Evolutionary conservation across 2,113 vertebrate genomes (phyloP).

Genomic region (Zapus hudsonius): DNA sequence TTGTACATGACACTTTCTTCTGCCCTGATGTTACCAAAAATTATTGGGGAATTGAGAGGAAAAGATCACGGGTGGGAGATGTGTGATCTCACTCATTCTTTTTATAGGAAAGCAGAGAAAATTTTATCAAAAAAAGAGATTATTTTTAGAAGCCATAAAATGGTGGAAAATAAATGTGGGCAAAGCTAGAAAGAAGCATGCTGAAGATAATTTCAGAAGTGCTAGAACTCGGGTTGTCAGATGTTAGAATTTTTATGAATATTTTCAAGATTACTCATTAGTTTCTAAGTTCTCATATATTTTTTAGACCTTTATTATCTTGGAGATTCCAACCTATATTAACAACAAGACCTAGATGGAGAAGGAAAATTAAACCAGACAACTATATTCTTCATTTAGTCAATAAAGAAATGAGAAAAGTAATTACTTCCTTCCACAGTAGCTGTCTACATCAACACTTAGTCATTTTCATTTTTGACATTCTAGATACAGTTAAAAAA

Average conservation of each 20-base stretch:
- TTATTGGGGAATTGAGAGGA: conserved; percentile 30
- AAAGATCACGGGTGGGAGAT: conserved; percentile 30
- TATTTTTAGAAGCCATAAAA: background rate
- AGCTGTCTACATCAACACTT: background rate
- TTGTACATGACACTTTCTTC: background rate
- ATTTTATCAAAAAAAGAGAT: background rate
- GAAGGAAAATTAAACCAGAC: background rate
- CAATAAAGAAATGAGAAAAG: background rate
- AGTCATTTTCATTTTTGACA: background rate
- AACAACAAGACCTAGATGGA: background rate
- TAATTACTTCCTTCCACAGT: background rate
- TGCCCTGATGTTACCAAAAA: conserved; percentile 18
- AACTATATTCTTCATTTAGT: background rate
- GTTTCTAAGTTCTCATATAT: background rate
- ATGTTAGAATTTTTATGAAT: background rate
- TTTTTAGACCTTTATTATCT: background rate
- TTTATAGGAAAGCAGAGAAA: background rate
- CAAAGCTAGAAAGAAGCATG: background rate
- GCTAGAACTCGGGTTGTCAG: background rate
- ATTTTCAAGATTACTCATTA: background rate
- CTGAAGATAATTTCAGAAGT: background rate
- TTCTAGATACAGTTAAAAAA: background rate
- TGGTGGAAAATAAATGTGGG: background rate
- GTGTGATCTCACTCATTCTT: background rate
- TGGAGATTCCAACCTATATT: background rate